Base-by-base conservation (phyloP, 2,113 vertebrate genomes). In the Spea multiplicata region DNA sequence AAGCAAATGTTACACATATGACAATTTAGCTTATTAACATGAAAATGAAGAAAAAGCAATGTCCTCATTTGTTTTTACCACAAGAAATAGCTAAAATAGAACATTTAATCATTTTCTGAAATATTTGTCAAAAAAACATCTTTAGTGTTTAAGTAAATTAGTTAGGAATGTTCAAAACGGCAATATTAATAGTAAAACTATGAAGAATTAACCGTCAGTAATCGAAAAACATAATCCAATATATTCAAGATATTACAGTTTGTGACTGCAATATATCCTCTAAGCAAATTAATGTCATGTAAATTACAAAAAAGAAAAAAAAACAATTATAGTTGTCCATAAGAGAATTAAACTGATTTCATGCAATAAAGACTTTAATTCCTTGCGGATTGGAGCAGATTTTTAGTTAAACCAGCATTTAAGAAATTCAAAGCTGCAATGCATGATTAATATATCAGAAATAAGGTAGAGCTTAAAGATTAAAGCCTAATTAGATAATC, bases 281-380 rank as follows among this genome's bases (percentile, higher is more conserved):
- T 45, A 80, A 66, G 50, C 62, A 68, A 73, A 80, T 80, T 68
- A 80, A 74, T 64, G 50, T 61, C 52, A 59, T 74, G 64, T 44
- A 74, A 80, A 68, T 80, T 68, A 61, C 44, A 59, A 44, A 79
- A 30, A 30, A 30, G 30, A 30, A 30, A 30, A 30, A 64, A 73
- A 71, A 59, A 74, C 53, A 74, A 61, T 80, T 74, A 74, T 67
- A 59, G 17, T 61, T 61, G 78, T 74, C 62, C 64, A 68, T 74
- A 61, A 47, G 65, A 71, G 78, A 80, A 73, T 74, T 66, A 73
- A 73, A 79, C 71, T 79, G 77, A 73, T 73, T 79, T 74, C 46
- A 74, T 80, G 48, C 66, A 67, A 68, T 74, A 74, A 59, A 74
- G 71, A 80, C 46, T 68, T 74, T 61, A 74, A 74, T 59, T 68